Evolutionary conservation across 2,888 invertebrate genomes (phyloP).

Genomic region (Drosophila vallismaia): DNA sequence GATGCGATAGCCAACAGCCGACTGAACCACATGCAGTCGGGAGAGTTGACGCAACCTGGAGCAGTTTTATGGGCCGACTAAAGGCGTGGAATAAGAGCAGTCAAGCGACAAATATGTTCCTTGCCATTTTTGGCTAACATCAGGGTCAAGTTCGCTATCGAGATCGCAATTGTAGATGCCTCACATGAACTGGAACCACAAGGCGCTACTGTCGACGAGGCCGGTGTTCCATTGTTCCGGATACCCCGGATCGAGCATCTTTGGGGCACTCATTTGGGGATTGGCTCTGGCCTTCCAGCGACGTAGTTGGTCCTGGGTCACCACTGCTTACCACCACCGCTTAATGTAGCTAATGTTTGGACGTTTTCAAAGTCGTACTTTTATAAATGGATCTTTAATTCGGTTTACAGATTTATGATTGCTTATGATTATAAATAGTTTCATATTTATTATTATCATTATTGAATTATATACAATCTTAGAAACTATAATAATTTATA

Average conservation of each 20-base stretch:
- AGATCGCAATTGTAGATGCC: conserved; percentile 13
- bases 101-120: conserved; percentile 74
- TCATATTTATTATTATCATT: too few relatives aligned
- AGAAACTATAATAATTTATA: too few relatives aligned
- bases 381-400: not conserved
- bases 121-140: conserved; percentile 52
- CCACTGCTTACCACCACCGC: conserved; percentile 37
- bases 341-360: conserved; percentile 2
- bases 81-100: conserved; percentile 38
- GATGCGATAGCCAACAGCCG: conserved; percentile 34
- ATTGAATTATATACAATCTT: too few relatives aligned
- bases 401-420: not conserved
- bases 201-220: conserved; percentile 60
- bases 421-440: too few relatives aligned
- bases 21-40: conserved; percentile 52
- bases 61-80: conserved; percentile 22
- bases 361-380: not conserved
- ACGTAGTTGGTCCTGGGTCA: conserved; percentile 46
- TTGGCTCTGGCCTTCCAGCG: conserved; percentile 48
- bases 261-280: not conserved
- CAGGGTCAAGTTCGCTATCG: conserved; percentile 73
- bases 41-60: conserved; percentile 7
- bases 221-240: conserved; percentile 2
- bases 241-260: not conserved
- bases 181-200: conserved; percentile 68